Conservation (phyloP, 2,113 vertebrate species). For the Daphoenositta chrysoptera region DNA sequence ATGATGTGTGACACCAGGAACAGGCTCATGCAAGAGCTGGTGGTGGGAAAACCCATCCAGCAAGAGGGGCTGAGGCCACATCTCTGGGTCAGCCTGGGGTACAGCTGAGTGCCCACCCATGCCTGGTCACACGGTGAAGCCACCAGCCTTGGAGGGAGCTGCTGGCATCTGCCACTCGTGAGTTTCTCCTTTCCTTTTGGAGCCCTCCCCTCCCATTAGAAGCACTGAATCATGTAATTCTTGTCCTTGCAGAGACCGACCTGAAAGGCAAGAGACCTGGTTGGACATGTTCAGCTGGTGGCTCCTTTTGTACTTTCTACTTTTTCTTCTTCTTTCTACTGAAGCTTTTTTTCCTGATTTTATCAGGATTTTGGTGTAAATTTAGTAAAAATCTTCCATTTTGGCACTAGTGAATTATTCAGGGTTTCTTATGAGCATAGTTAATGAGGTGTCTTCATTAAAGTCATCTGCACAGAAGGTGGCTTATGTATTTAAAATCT, state of each 20-base stretch:
- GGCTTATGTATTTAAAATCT: neutral
- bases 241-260: neutral
- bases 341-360: neutral
- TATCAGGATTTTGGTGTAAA: neutral
- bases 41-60: neutral
- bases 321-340: neutral
- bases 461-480: neutral
- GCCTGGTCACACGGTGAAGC: neutral
- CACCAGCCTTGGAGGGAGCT: neutral
- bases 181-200: neutral
- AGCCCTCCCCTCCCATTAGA: neutral
- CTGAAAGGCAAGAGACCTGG: neutral
- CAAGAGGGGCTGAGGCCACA: neutral
- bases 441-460: neutral
- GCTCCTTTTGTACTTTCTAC: neutral
- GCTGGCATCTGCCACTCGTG: neutral
- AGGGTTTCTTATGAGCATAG: neutral
- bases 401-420: neutral
- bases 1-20: neutral
- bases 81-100: neutral
- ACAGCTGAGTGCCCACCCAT: neutral
- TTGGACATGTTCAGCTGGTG: neutral
- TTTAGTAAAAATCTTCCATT: neutral
- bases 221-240: neutral
- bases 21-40: neutral